phyloP scores from a whole-genome alignment of 2,888 invertebrate species.

The Magallana nippona region DNA sequence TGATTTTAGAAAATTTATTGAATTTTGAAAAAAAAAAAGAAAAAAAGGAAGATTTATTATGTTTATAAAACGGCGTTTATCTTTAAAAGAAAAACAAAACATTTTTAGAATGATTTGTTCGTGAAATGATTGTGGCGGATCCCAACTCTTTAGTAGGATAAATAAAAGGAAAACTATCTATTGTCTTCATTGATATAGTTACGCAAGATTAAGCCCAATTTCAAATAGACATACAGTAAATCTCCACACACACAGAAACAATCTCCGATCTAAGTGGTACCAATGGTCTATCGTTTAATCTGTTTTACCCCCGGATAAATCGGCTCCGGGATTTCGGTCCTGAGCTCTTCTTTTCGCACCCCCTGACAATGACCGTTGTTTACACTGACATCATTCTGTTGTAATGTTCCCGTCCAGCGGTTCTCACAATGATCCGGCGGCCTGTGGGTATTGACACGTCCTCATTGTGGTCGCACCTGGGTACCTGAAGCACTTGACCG shows the following conservation, averaged over 20 bases:
- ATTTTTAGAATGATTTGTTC: too few relatives aligned
- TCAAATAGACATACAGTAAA: not conserved
- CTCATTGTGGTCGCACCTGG: conserved; percentile 43
- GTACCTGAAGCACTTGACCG: conserved; percentile 43
- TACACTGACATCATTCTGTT: conserved; percentile 18
- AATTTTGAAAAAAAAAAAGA: too few relatives aligned
- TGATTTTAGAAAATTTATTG: too few relatives aligned
- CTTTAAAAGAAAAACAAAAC: too few relatives aligned
- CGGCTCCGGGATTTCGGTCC: not conserved
- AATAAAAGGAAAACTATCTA: too few relatives aligned
- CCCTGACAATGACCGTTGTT: not conserved
- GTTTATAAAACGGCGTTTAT: too few relatives aligned
- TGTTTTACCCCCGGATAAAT: not conserved
- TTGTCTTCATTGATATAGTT: too few relatives aligned
- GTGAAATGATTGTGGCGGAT: too few relatives aligned
- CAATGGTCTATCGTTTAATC: not conserved
- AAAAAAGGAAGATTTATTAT: too few relatives aligned
- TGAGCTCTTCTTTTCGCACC: not conserved
- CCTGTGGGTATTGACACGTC: conserved; percentile 33
- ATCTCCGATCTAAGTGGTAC: not conserved
- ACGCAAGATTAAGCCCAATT: not conserved
- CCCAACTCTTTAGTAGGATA: too few relatives aligned
- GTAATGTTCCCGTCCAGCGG: not conserved
- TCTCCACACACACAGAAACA: not conserved
- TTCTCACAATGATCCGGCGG: conserved; percentile 11